A percentile compares a stretch with the other conserved stretches of the same genome.
phyloP scores from a whole-genome alignment of 2,888 invertebrate species.

The Labia minor region DNA sequence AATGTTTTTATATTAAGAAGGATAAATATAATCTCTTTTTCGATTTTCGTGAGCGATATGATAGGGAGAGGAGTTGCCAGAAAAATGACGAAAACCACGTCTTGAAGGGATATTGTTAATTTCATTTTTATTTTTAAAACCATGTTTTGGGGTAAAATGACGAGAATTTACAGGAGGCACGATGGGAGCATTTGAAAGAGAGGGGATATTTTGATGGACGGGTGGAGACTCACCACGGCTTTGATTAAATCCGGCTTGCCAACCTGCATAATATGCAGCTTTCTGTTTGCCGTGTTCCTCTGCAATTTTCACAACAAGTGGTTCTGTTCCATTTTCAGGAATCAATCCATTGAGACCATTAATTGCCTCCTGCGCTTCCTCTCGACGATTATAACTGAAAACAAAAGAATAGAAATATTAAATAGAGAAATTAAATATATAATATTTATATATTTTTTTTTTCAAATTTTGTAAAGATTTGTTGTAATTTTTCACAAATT shows the following conservation, averaged over 20 bases:
- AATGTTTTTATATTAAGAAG: no score
- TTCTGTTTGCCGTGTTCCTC: slow-evolving; percentile 79
- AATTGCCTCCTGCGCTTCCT: slow-evolving; percentile 85
- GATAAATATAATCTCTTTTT: neutral
- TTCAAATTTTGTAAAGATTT: slow-evolving; percentile 16
- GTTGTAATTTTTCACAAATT: no score
- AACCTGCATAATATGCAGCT: slow-evolving; percentile 60
- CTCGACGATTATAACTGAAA: slow-evolving; percentile 67
- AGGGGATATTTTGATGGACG: neutral
- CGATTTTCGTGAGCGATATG: no score
- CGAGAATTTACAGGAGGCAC: no score
- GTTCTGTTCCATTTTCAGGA: slow-evolving; percentile 72
- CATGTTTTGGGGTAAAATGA: no score
- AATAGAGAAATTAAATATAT: slow-evolving; percentile 22
- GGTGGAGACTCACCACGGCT: slow-evolving; percentile 38
- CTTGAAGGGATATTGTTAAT: no score
- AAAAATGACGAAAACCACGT: no score
- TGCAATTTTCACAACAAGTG: slow-evolving; percentile 73
- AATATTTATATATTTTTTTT: slow-evolving; percentile 17
- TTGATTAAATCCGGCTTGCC: slow-evolving; percentile 55
- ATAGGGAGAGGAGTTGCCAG: no score
- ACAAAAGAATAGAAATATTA: slow-evolving; percentile 25
- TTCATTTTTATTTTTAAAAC: no score
- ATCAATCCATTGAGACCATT: slow-evolving; percentile 72
- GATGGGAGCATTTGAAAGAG: no score